phyloP scores from a whole-genome alignment of 2,888 invertebrate species.

The Griposia aprilina region DNA sequence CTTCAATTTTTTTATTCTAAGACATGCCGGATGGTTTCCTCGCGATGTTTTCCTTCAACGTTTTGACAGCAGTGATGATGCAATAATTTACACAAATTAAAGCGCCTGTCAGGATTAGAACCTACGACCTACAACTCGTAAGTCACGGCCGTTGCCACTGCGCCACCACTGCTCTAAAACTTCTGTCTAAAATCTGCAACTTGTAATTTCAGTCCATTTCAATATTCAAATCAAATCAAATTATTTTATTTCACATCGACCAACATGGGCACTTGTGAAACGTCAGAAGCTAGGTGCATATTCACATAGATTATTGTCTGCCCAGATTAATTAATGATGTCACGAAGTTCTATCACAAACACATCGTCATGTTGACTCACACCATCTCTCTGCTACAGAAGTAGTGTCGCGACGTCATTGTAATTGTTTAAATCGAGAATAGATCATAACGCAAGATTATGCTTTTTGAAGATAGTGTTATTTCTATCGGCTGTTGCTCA shows the following conservation, averaged over 20 bases:
- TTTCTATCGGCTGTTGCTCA: slow-evolving; percentile 22
- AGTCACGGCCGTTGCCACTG: too few relatives aligned
- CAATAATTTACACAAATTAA: too few relatives aligned
- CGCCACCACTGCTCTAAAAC: too few relatives aligned
- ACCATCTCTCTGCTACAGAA: background rate
- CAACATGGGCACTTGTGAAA: too few relatives aligned
- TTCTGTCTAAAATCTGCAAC: background rate
- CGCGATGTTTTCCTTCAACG: too few relatives aligned
- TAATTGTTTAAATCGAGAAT: slow-evolving; percentile 20
- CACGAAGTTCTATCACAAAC: slow-evolving; percentile 14
- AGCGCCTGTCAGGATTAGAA: too few relatives aligned
- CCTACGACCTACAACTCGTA: too few relatives aligned
- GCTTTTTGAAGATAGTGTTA: background rate
- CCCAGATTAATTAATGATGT: slow-evolving; percentile 29
- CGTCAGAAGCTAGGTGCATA: too few relatives aligned
- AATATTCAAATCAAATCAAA: slow-evolving; percentile 20
- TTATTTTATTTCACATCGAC: too few relatives aligned
- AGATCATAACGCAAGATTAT: slow-evolving; percentile 14
- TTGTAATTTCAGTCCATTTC: background rate
- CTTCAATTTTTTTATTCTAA: too few relatives aligned
- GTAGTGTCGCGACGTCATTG: background rate
- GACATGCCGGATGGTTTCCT: too few relatives aligned
- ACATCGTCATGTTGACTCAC: slow-evolving; percentile 20
- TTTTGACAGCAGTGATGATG: too few relatives aligned
- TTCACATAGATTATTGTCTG: slow-evolving; percentile 29